Percentiles rank a stretch among this genome's conserved stretches.
These are phyloP conservation scores for Cyrtodaria siliqua DNA, from an alignment of 2,888 invertebrate species.

Conservation along the genomic window DNA sequence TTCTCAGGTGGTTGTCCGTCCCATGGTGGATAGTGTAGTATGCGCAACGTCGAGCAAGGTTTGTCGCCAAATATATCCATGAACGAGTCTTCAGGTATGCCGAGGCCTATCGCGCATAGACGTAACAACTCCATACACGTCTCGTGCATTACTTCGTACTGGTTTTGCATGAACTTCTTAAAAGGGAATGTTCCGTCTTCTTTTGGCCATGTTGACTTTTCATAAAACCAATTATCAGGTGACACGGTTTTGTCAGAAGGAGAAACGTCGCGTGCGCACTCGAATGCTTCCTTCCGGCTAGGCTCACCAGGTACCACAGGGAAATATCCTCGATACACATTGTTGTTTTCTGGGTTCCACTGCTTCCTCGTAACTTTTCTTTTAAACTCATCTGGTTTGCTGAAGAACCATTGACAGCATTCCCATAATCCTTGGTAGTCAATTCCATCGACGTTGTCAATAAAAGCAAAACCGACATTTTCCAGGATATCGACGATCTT, in stretches of 20 bases:
- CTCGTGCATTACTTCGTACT: too few relatives aligned
- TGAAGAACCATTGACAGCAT: too few relatives aligned
- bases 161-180: too few relatives aligned
- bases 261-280: too few relatives aligned
- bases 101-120: constrained; percentile 44
- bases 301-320: constrained; percentile 40
- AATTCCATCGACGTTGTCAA: constrained; percentile 71
- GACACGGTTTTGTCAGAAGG: too few relatives aligned
- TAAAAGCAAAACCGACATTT: constrained; percentile 70
- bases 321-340: constrained; percentile 61
- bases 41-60: constrained; percentile 51
- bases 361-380: constrained; percentile 22
- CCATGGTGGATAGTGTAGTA: constrained; percentile 60
- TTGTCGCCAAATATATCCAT: constrained; percentile 41
- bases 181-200: too few relatives aligned
- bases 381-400: constrained; percentile 20
- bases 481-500: constrained; percentile 67
- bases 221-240: constrained; percentile 35
- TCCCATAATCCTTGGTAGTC: constrained; percentile 28
- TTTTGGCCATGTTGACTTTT: constrained; percentile 48
- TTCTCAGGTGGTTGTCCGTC: constrained; percentile 8
- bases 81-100: constrained; percentile 50
- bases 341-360: too few relatives aligned
- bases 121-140: constrained; percentile 39
- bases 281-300: too few relatives aligned